phyloP scores from a whole-genome alignment of 2,797 vertebrate species.

The Carduelis carduelis region DNA sequence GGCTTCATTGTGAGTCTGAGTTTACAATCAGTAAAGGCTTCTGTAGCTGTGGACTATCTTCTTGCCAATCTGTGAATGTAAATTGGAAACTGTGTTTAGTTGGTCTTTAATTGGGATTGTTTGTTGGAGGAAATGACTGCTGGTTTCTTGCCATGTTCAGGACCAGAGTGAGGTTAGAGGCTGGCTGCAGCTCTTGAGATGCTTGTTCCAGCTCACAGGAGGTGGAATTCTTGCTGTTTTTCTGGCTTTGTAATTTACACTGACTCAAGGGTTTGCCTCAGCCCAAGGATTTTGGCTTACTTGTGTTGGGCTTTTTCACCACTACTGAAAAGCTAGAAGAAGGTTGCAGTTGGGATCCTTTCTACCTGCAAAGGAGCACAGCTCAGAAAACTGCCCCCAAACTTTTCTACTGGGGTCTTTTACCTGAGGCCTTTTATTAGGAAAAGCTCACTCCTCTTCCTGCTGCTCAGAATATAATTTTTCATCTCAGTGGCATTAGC shows the following conservation, averaged over 20 bases:
- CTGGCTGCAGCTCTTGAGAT: neutral
- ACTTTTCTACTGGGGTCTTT: neutral
- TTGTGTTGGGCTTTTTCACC: neutral
- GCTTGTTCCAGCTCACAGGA: neutral
- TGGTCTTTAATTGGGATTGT: neutral
- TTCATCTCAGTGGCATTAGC: neutral
- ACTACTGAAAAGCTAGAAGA: neutral
- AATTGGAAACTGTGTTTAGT: neutral
- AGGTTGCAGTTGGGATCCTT: neutral
- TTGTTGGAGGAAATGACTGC: neutral
- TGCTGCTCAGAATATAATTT: neutral
- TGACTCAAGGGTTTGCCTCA: neutral
- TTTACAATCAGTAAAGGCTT: neutral
- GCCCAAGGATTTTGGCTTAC: neutral
- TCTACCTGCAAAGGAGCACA: neutral
- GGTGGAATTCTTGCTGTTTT: neutral
- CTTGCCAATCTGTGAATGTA: neutral
- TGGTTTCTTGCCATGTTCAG: neutral
- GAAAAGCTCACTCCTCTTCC: neutral
- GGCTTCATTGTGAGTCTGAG: neutral
- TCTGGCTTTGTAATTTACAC: neutral
- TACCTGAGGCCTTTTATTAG: neutral
- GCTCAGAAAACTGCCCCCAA: neutral
- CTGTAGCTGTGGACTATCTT: neutral
- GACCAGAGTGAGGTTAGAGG: neutral